Evolutionary conservation across 1,140 invertebrate species (phyloP).

Genomic region (Heliconius hermathena): DNA sequence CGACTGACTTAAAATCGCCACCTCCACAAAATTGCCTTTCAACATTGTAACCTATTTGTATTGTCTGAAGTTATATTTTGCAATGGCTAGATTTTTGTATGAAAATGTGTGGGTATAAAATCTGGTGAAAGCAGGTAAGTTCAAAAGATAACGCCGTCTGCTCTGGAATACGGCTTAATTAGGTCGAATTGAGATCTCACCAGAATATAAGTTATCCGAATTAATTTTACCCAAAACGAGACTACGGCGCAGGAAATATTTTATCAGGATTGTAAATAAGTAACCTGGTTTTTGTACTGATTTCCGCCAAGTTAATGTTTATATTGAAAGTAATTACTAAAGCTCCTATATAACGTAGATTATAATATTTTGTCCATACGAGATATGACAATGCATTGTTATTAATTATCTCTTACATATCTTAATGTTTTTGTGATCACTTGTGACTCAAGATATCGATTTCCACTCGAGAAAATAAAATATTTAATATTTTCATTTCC

Average conservation of each 20-base stretch:
- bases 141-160: constrained; percentile 68
- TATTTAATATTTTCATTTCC: no score
- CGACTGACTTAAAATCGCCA: constrained; percentile 43
- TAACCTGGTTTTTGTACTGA: neutral
- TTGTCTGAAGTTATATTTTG: constrained; percentile 30
- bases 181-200: constrained; percentile 53
- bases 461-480: no score
- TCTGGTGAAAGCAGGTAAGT: constrained; percentile 67
- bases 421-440: no score
- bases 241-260: neutral
- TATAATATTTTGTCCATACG: no score
- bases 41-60: constrained; percentile 29
- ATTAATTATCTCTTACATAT: no score
- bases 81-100: constrained; percentile 17
- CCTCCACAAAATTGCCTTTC: constrained; percentile 28
- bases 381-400: no score
- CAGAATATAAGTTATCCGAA: constrained; percentile 28
- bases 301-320: neutral
- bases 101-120: constrained; percentile 54
- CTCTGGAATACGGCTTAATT: constrained; percentile 63
- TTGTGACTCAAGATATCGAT: no score
- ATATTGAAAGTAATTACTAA: neutral
- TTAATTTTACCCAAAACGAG: neutral
- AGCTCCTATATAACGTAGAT: no score
- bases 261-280: neutral